These are phyloP conservation scores for Zygothrica quintamaculata DNA, from an alignment of 2,888 invertebrate genomes.

Conservation along the genomic window DNA sequence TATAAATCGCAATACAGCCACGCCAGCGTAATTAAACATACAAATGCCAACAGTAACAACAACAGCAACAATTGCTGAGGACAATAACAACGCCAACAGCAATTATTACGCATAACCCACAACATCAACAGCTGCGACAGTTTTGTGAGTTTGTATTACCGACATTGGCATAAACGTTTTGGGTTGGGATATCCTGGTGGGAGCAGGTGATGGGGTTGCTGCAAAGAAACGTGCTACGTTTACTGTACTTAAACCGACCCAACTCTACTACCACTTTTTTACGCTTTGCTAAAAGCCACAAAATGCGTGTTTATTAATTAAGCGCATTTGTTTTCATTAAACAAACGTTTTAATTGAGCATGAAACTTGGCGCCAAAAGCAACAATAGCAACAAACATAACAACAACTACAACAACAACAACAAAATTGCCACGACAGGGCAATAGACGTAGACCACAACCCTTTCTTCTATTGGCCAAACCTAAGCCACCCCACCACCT, in stretches of 20 bases:
- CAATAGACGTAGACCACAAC: slow-evolving; percentile 59
- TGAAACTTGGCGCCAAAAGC: slow-evolving; percentile 81
- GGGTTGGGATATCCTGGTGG: slow-evolving; percentile 3
- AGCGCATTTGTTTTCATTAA: slow-evolving; percentile 85
- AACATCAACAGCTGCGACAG: slow-evolving; percentile 77
- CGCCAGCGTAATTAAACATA: slow-evolving; percentile 48
- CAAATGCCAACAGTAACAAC: slow-evolving; percentile 18
- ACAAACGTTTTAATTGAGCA: slow-evolving; percentile 83
- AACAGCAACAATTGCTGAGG: slow-evolving; percentile 27
- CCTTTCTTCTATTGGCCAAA: slow-evolving; percentile 20
- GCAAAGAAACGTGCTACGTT: not conserved
- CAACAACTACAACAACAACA: slow-evolving; percentile 43
- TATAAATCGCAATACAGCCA: slow-evolving; percentile 54
- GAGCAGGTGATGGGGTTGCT: no score
- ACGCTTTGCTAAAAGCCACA: slow-evolving; percentile 76
- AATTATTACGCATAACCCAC: slow-evolving; percentile 71
- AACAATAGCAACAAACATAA: slow-evolving; percentile 34
- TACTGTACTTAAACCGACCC: slow-evolving; percentile 24
- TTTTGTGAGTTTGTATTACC: slow-evolving; percentile 57
- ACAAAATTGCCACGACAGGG: slow-evolving; percentile 50
- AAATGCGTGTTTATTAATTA: slow-evolving; percentile 85
- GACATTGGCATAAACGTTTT: slow-evolving; percentile 28
- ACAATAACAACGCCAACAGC: slow-evolving; percentile 36
- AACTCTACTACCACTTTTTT: slow-evolving; percentile 8
- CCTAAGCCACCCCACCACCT: slow-evolving; percentile 1